Percentiles rank a stretch among this genome's conserved stretches.
These are phyloP conservation scores for Agrotis ipsilon DNA, from an alignment of 2,888 invertebrate genomes.

Conservation along the genomic window DNA sequence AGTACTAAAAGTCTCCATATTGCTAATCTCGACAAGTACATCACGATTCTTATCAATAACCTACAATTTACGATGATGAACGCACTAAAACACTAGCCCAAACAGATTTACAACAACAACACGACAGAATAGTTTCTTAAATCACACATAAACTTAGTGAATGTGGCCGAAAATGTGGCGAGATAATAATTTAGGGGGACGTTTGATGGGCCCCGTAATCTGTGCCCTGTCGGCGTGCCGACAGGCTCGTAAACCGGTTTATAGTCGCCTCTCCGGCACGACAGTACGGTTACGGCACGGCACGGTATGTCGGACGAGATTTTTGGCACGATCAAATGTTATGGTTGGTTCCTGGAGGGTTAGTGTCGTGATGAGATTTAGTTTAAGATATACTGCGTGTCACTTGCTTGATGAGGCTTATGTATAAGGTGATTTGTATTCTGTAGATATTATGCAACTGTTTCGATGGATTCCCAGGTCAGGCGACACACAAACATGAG, in stretches of 20 bases:
- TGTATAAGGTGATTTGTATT: constrained; percentile 1
- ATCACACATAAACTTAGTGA: constrained; percentile 61
- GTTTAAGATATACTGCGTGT: constrained; percentile 30
- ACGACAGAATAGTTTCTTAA: constrained; percentile 55
- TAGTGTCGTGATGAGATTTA: constrained; percentile 40
- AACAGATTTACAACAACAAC: constrained; percentile 47
- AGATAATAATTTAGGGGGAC: constrained; percentile 68
- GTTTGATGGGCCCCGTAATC: constrained; percentile 67
- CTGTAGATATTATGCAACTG: background rate
- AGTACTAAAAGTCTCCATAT: background rate
- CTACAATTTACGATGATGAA: constrained; percentile 34
- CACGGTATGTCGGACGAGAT: constrained; percentile 48
- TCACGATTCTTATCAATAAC: constrained; percentile 11
- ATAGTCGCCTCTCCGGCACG: constrained; percentile 59
- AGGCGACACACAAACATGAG: too few species aligned
- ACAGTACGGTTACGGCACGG: constrained; percentile 39
- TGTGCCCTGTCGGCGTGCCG: constrained; percentile 57
- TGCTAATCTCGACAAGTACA: background rate
- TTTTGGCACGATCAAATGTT: constrained; percentile 57
- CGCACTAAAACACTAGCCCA: constrained; percentile 29
- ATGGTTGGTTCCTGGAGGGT: constrained; percentile 39
- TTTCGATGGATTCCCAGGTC: too few species aligned
- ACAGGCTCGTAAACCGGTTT: constrained; percentile 66
- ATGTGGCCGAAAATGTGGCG: constrained; percentile 66
- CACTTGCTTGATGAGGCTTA: constrained; percentile 27